Conservation (phyloP, 1,140 invertebrate species). For the Yoshiicerus persimilis region DNA sequence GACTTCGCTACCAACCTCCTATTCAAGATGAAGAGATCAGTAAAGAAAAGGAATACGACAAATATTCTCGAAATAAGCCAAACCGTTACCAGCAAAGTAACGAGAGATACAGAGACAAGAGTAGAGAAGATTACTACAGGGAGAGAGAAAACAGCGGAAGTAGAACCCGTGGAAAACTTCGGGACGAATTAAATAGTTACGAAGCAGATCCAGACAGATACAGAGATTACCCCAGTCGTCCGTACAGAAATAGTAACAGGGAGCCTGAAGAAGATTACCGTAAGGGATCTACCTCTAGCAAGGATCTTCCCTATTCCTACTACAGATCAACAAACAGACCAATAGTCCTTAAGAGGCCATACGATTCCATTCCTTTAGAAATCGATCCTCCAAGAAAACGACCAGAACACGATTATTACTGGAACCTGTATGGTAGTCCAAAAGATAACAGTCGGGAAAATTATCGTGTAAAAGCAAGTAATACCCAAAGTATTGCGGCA, state of each 20-base stretch:
- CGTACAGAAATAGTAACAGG: not conserved
- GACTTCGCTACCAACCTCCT: not conserved
- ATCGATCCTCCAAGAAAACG: not conserved
- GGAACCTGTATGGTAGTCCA: not conserved
- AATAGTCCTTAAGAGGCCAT: not conserved
- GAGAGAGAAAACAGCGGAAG: not conserved
- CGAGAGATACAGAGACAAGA: constrained; percentile 5
- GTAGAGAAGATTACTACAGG: not conserved
- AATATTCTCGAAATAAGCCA: not conserved
- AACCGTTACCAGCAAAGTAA: not conserved
- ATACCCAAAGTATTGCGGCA: not conserved
- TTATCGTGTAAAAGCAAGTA: not conserved
- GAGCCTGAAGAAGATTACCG: not conserved
- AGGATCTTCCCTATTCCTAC: not conserved
- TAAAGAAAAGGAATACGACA: not conserved
- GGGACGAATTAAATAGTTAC: not conserved
- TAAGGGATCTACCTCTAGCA: not conserved
- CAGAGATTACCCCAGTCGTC: not conserved
- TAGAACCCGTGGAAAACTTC: not conserved
- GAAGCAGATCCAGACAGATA: not conserved
- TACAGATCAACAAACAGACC: not conserved
- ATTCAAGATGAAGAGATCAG: constrained; percentile 11
- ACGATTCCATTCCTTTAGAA: not conserved
- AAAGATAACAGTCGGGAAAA: not conserved
- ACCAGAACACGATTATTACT: not conserved